These are phyloP conservation scores for Lithobates pipiens DNA, from an alignment of 2,797 vertebrate genomes.

Conservation along the genomic window DNA sequence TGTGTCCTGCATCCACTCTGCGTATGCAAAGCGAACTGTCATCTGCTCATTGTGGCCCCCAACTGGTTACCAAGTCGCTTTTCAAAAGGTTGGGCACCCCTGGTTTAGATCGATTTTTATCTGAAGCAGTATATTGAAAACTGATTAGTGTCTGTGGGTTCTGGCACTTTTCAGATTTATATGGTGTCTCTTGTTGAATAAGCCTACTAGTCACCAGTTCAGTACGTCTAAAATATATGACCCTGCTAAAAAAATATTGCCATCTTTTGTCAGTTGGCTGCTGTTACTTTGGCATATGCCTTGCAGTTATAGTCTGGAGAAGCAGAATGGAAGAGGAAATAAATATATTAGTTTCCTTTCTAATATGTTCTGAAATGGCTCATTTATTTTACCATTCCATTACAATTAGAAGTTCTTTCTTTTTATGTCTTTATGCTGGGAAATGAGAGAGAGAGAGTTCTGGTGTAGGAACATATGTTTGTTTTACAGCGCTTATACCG, in stretches of 20 bases:
- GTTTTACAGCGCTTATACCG: slow-evolving; percentile 33
- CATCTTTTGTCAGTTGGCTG: neutral
- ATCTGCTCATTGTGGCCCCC: too few relatives aligned
- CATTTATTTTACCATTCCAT: slow-evolving; percentile 24
- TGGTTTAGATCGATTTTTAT: too few relatives aligned
- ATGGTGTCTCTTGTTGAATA: neutral
- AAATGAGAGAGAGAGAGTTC: neutral
- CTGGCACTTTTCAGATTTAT: too few relatives aligned
- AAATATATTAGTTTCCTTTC: neutral
- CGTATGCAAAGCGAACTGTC: too few relatives aligned
- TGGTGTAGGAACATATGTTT: slow-evolving; percentile 17
- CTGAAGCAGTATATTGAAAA: too few relatives aligned
- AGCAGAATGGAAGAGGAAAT: neutral
- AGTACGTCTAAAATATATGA: neutral
- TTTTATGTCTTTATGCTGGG: neutral
- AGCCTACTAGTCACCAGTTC: neutral
- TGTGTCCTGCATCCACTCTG: too few relatives aligned
- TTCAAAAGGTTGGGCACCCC: too few relatives aligned
- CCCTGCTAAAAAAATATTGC: neutral
- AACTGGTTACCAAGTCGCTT: too few relatives aligned
- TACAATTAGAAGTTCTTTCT: slow-evolving; percentile 9
- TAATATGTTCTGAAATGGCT: slow-evolving; percentile 1
- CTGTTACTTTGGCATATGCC: neutral
- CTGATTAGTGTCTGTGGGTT: too few relatives aligned
- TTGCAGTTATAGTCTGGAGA: neutral